A percentile compares a stretch with the other conserved stretches of the same genome.
Conservation (phyloP, 2,888 invertebrate species). For the Pelosia muscerda region DNA sequence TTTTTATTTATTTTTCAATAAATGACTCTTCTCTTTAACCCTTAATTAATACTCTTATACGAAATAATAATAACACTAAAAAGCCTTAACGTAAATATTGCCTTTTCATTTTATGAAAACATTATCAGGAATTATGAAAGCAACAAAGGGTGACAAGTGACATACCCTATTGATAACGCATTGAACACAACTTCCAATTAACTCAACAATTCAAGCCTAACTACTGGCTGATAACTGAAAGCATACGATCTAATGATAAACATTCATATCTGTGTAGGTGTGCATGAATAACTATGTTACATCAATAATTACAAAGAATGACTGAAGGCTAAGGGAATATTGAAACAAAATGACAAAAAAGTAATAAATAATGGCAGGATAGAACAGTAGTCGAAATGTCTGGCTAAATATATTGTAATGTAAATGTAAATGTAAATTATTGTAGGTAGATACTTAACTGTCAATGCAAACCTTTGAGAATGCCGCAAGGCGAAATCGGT, state of each 20-base stretch:
- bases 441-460: no score
- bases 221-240: conserved; percentile 54
- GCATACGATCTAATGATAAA: conserved; percentile 22
- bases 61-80: background rate
- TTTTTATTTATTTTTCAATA: background rate
- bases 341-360: no score
- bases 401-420: no score
- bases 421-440: no score
- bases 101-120: background rate
- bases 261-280: conserved; percentile 29
- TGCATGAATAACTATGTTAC: background rate
- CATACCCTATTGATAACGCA: conserved; percentile 37
- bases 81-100: conserved; percentile 13
- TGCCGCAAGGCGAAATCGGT: no score
- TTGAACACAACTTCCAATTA: conserved; percentile 55
- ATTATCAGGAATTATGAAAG: conserved; percentile 19
- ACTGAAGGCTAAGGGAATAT: background rate
- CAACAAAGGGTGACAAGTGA: conserved; percentile 39
- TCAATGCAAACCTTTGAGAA: no score
- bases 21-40: background rate
- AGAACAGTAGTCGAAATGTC: no score
- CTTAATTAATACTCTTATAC: background rate
- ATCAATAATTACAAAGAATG: background rate
- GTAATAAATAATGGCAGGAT: no score
- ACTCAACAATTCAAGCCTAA: conserved; percentile 58